phyloP scores from a whole-genome alignment of 2,888 invertebrate genomes.

The Drosophila setosimentum region DNA sequence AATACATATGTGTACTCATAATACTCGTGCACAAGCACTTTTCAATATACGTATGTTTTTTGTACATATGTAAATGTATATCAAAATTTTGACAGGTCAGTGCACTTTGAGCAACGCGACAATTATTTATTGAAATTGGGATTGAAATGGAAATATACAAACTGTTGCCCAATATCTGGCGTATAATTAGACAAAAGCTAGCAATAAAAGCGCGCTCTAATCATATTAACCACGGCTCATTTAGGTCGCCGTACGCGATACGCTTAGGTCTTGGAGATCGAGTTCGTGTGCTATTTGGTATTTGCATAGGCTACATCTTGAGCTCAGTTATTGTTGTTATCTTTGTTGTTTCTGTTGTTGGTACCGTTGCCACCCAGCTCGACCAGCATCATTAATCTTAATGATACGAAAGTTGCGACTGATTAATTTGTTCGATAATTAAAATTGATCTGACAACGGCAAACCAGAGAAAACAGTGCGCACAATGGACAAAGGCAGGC shows the following conservation, averaged over 20 bases:
- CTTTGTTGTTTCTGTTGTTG: slow-evolving; percentile 27
- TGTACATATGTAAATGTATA: slow-evolving; percentile 29
- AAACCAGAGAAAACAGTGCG: slow-evolving; percentile 50
- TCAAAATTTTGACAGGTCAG: slow-evolving; percentile 61
- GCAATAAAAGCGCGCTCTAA: slow-evolving; percentile 73
- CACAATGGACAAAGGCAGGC: slow-evolving; percentile 27
- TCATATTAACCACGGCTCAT: slow-evolving; percentile 77
- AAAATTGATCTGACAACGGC: slow-evolving; percentile 74
- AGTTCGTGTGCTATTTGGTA: slow-evolving; percentile 39
- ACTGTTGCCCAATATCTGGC: slow-evolving; percentile 48
- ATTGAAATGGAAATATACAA: slow-evolving; percentile 34
- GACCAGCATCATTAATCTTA: slow-evolving; percentile 77
- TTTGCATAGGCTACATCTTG: slow-evolving; percentile 51
- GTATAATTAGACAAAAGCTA: slow-evolving; percentile 69
- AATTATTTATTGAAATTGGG: slow-evolving; percentile 64
- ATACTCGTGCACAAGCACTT: slow-evolving; percentile 40
- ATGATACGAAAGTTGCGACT: slow-evolving; percentile 79
- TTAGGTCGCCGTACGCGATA: slow-evolving; percentile 67
- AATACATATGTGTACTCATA: slow-evolving; percentile 6
- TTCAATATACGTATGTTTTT: slow-evolving; percentile 1
- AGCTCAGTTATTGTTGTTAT: slow-evolving; percentile 13
- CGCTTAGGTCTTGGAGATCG: slow-evolving; percentile 51
- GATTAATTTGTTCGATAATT: slow-evolving; percentile 80
- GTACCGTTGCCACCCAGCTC: slow-evolving; percentile 69
- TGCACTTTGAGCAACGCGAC: slow-evolving; percentile 71